These are phyloP conservation scores for Dynastes tityus DNA, from an alignment of 2,888 invertebrate species.

Conservation along the genomic window DNA sequence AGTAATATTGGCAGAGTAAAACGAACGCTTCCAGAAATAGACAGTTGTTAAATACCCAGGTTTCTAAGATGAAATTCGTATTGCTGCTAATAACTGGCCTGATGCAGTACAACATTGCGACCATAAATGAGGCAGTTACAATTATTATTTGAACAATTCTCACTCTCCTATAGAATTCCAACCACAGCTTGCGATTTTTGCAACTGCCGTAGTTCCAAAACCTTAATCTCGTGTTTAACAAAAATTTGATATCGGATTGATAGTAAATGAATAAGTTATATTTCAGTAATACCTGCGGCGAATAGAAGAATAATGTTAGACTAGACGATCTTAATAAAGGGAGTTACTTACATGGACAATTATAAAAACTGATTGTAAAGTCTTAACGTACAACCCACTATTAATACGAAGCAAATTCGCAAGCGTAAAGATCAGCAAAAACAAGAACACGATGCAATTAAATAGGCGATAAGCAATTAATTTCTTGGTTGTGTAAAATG, in stretches of 20 bases:
- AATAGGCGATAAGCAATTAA: background rate
- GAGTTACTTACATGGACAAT: constrained; percentile 1
- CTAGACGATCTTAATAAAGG: background rate
- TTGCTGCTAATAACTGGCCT: constrained; percentile 17
- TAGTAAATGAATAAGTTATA: constrained; percentile 18
- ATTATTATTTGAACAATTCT: constrained; percentile 17
- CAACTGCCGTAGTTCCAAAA: constrained; percentile 3
- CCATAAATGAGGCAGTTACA: background rate
- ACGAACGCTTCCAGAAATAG: constrained; percentile 6
- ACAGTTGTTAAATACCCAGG: constrained; percentile 13
- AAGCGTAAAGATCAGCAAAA: background rate
- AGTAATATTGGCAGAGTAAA: constrained; percentile 33
- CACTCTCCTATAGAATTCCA: background rate
- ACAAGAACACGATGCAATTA: background rate
- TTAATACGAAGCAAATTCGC: background rate
- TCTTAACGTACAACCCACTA: background rate
- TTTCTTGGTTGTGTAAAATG: background rate
- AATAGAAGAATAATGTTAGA: background rate
- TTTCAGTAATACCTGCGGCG: constrained; percentile 1
- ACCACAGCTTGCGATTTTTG: background rate
- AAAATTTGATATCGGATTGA: background rate
- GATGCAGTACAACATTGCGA: constrained; percentile 1
- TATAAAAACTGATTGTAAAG: background rate
- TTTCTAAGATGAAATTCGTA: constrained; percentile 5
- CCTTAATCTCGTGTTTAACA: background rate